Evolutionary conservation across 2,113 vertebrate genomes (phyloP).

Genomic region (Phaethornis superciliosus): DNA sequence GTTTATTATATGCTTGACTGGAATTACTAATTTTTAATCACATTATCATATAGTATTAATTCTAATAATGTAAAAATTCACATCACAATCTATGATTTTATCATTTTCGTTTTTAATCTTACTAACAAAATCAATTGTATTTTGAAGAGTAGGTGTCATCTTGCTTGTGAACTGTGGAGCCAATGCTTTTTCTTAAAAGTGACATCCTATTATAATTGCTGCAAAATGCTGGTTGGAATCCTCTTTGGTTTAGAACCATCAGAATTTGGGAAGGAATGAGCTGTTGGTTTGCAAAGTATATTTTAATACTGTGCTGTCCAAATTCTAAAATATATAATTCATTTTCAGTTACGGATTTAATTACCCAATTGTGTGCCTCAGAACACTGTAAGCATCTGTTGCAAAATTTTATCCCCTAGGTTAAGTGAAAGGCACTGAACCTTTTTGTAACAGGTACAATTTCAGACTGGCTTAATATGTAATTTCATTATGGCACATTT

Average conservation of each 20-base stretch:
- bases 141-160: background rate
- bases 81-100: background rate
- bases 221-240: background rate
- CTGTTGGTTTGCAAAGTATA: background rate
- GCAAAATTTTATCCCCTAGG: background rate
- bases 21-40: background rate
- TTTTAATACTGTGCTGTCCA: background rate
- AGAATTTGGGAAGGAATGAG: background rate
- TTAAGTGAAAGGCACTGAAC: background rate
- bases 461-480: background rate
- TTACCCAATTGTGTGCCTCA: background rate
- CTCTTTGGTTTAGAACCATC: background rate
- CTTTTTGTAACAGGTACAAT: background rate
- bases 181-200: background rate
- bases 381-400: background rate
- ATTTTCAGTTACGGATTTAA: background rate
- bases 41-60: background rate
- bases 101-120: background rate
- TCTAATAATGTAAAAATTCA: background rate
- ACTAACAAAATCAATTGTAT: background rate
- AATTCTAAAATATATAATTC: background rate
- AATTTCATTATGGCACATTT: background rate
- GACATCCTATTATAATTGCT: background rate
- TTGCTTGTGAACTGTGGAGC: background rate
- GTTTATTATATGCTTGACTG: background rate